A percentile compares a stretch with the other conserved stretches of the same genome.
Evolutionary conservation across 2,797 vertebrate genomes (phyloP).

Genomic region (Borostomias antarcticus): DNA sequence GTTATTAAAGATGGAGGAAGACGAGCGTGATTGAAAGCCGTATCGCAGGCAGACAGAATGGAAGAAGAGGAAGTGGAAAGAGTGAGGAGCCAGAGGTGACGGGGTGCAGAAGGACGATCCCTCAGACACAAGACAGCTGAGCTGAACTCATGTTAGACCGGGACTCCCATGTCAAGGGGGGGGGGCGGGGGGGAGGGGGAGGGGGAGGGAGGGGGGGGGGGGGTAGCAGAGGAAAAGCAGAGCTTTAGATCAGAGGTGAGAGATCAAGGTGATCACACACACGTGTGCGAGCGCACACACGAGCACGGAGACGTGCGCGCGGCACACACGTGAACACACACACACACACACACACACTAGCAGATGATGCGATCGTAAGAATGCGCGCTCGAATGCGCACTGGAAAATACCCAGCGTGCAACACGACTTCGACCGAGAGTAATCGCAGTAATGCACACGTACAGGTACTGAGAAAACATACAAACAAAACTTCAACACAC

Average conservation of each 20-base stretch:
- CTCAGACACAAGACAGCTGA: background rate
- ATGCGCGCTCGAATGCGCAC: too few relatives aligned
- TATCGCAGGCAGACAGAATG: slow-evolving; percentile 1
- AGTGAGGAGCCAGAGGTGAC: slow-evolving; percentile 1
- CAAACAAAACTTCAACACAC: background rate
- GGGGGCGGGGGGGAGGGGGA: background rate
- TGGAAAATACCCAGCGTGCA: too few relatives aligned
- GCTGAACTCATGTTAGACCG: background rate
- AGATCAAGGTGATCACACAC: slow-evolving; percentile 45
- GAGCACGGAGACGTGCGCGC: background rate
- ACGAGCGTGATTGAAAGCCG: background rate
- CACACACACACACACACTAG: background rate
- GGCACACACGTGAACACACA: slow-evolving; percentile 8
- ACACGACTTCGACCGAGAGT: too few relatives aligned
- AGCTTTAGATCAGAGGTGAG: slow-evolving; percentile 31
- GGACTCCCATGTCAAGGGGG: slow-evolving; percentile 3
- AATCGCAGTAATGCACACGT: too few relatives aligned
- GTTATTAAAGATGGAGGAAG: slow-evolving; percentile 4
- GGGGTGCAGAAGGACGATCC: slow-evolving; percentile 10
- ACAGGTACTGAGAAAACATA: too few relatives aligned
- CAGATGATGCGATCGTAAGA: too few relatives aligned
- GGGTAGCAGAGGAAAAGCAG: slow-evolving; percentile 11
- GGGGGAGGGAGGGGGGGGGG: background rate
- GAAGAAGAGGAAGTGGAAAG: background rate
- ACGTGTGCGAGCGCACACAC: background rate